Conservation (phyloP, 2,888 invertebrate genomes). For the Brenthis ino region DNA sequence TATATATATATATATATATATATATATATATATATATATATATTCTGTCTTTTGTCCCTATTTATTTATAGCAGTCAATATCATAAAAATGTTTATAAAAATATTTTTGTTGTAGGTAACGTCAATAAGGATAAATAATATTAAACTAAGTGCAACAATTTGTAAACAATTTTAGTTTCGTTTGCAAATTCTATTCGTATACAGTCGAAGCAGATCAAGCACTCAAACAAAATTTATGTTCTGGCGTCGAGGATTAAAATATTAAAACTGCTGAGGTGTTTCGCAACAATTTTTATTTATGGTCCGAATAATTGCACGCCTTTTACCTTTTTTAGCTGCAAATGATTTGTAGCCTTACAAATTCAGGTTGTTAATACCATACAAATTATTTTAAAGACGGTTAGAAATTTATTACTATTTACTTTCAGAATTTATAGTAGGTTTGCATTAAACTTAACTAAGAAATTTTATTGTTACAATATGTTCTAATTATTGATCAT, state of each 20-base stretch:
- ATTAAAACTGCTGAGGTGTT: conserved; percentile 77
- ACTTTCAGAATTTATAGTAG: conserved; percentile 47
- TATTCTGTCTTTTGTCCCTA: no score
- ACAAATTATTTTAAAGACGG: conserved; percentile 39
- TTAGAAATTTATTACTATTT: conserved; percentile 43
- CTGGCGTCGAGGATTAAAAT: conserved; percentile 65
- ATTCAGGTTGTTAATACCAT: conserved; percentile 51
- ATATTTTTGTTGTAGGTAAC: no score
- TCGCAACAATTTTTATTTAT: conserved; percentile 70
- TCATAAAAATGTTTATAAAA: no score
- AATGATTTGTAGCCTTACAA: conserved; percentile 64
- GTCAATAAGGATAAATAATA: no score
- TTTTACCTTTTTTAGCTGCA: conserved; percentile 54
- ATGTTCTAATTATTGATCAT: no score
- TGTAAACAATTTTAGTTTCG: conserved; percentile 5
- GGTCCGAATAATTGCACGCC: conserved; percentile 60
- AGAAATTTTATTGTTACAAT: background rate
- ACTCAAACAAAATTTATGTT: conserved; percentile 69
- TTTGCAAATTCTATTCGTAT: conserved; percentile 40
- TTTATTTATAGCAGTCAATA: no score
- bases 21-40: no score
- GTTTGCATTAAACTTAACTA: conserved; percentile 22
- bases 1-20: no score
- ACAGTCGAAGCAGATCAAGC: conserved; percentile 53
- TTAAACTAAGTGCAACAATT: no score